Base-by-base conservation (phyloP, 2,797 vertebrate genomes). In the Sebastiscus albofasciatus region DNA sequence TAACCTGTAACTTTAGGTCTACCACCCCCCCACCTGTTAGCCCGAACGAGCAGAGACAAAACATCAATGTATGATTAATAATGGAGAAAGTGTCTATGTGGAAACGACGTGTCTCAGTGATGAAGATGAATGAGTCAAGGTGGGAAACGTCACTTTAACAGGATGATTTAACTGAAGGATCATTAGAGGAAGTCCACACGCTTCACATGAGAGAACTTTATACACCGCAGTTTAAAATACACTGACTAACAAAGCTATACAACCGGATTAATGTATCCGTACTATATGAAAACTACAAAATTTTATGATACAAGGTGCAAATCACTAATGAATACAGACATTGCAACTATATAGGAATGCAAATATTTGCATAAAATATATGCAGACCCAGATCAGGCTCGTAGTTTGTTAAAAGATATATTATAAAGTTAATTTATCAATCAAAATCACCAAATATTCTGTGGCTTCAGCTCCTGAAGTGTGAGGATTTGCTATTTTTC, bases 1-100 rank as follows among this genome's bases (percentile, higher is more conserved):
- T 87, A 95, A 96, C 93, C 89, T 94, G 94, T 96, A 95, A 96
- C 94, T 96, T 94, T 96, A 94, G 93, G 94, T 90, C 58, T 2
- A 34, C 24, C 70, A 8, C 29, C 70, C 56, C 31, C 75, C 72
- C 88, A 90, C 86, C 90, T 83, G 87, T 90, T 83, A 83, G 85
- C 33, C 64, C 68, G 75, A 77, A 67, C 74, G 66, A 77, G 52
- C 74, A 72, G 82, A 94, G 93, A 94, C 91, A 87, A 90, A 95
- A 95, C 90, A 94, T 71, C 87, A 90, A 78, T 67, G 72, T 80
- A 83, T 92, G 90, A 93, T 91, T 93, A 80, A 90, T 92, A 88
- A 84, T 71, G 64, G 80, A 87, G 1, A 82, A 80, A 80, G 81
- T 71, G 75, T 77, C 66, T 54, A 22, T 34, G 61, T 56, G 67